Percentiles rank a stretch among this genome's conserved stretches.
These are phyloP conservation scores for Thamnophis sirtalis DNA, from an alignment of 2,113 vertebrate species.

Conservation along the genomic window DNA sequence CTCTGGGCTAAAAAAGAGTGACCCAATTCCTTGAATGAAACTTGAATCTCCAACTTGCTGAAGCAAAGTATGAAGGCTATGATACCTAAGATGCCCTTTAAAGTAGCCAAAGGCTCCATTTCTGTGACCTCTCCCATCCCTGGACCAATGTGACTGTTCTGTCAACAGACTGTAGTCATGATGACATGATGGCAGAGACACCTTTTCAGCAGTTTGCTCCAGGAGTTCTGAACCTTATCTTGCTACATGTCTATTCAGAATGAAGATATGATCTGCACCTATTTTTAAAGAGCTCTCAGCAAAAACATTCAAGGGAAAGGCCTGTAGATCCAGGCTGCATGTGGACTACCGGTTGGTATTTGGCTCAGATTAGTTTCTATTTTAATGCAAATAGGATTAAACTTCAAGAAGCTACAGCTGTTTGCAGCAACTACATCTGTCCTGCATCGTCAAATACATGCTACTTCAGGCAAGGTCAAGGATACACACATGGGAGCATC, in stretches of 20 bases:
- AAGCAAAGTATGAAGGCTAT: constrained; percentile 20
- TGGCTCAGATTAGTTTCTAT: background rate
- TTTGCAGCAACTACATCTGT: background rate
- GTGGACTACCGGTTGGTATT: background rate
- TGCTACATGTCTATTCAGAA: background rate
- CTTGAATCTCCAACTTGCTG: constrained; percentile 31
- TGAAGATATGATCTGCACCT: background rate
- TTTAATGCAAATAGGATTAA: background rate
- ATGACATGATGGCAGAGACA: background rate
- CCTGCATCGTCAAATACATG: background rate
- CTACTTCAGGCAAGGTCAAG: too few relatives aligned
- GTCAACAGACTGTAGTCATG: background rate
- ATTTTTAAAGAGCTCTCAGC: background rate
- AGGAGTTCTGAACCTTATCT: background rate
- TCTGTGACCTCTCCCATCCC: constrained; percentile 29
- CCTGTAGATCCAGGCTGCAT: background rate
- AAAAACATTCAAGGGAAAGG: background rate
- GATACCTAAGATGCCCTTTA: constrained; percentile 25
- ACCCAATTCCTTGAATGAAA: constrained; percentile 40
- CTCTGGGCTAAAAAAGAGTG: constrained; percentile 14
- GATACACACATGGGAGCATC: background rate
- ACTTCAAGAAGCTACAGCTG: background rate
- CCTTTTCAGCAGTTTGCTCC: constrained; percentile 23
- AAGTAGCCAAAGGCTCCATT: constrained; percentile 4
- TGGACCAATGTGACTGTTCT: constrained; percentile 45